Conservation (phyloP, 2,797 vertebrate genomes). For the Acanthiza pusilla region DNA sequence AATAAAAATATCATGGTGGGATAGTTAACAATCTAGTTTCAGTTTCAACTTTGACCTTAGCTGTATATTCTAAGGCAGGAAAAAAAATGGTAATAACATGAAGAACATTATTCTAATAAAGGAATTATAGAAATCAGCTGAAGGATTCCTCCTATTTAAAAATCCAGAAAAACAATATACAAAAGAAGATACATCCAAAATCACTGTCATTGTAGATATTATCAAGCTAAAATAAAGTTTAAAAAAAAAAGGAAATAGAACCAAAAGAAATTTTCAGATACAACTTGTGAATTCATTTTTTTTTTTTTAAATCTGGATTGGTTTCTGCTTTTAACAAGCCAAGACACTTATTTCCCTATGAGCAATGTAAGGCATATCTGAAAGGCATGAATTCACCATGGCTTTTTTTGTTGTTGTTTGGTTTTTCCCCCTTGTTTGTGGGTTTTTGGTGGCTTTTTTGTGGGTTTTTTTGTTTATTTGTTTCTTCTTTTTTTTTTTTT, state of each 20-base stretch:
- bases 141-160: not conserved
- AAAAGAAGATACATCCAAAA: not conserved
- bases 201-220: not conserved
- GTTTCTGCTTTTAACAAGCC: not conserved
- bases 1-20: not conserved
- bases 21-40: not conserved
- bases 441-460: not conserved
- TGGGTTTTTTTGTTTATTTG: no score
- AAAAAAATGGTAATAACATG: not conserved
- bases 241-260: not conserved
- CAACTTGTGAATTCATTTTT: not conserved
- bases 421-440: not conserved
- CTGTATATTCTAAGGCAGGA: not conserved
- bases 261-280: not conserved
- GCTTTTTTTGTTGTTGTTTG: not conserved
- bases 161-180: not conserved
- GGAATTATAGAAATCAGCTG: not conserved
- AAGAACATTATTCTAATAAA: not conserved
- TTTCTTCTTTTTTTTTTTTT: not conserved
- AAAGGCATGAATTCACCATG: not conserved
- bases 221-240: not conserved
- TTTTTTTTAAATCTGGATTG: not conserved
- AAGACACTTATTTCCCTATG: not conserved
- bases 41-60: not conserved
- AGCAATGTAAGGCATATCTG: fast-evolving